Conservation (phyloP, 64 coral and sea anemone species). For the Pocillopora verrucosa region DNA sequence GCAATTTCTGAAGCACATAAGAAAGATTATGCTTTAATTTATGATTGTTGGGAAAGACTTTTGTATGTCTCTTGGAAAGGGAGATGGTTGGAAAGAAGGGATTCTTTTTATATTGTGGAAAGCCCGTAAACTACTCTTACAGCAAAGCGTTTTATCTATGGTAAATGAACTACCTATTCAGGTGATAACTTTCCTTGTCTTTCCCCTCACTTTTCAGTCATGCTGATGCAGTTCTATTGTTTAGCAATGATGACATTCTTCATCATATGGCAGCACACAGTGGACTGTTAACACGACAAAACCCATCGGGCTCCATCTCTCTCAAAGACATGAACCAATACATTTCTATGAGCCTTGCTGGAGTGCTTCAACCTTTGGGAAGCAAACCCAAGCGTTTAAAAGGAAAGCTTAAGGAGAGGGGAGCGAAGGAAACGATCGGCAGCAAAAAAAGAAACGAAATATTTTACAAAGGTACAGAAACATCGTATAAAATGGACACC, state of each 20-base stretch:
- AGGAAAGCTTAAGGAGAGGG: constrained; percentile 14
- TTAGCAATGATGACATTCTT: constrained; percentile 91
- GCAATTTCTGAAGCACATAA: too few relatives aligned
- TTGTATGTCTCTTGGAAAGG: background rate
- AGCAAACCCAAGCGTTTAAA: constrained; percentile 62
- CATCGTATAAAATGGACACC: background rate
- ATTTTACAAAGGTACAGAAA: background rate
- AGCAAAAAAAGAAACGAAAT: background rate
- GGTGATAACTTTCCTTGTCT: background rate
- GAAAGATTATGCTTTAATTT: too few relatives aligned
- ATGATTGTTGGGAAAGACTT: too few relatives aligned
- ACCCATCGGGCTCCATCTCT: constrained; percentile 50
- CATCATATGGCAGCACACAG: constrained; percentile 58
- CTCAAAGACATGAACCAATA: constrained; percentile 82
- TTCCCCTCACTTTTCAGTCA: constrained; percentile 49
- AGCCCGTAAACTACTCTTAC: too few relatives aligned
- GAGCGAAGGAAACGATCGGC: background rate
- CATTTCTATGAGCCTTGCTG: constrained; percentile 84
- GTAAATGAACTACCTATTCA: background rate
- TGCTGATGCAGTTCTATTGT: constrained; percentile 79
- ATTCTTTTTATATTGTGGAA: background rate
- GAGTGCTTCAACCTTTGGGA: constrained; percentile 69
- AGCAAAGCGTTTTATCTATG: too few relatives aligned
- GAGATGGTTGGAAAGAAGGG: background rate
- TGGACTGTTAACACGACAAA: constrained; percentile 15